Evolutionary conservation across 2,888 invertebrate species (phyloP).

Genomic region (Chelonus formosanus): DNA sequence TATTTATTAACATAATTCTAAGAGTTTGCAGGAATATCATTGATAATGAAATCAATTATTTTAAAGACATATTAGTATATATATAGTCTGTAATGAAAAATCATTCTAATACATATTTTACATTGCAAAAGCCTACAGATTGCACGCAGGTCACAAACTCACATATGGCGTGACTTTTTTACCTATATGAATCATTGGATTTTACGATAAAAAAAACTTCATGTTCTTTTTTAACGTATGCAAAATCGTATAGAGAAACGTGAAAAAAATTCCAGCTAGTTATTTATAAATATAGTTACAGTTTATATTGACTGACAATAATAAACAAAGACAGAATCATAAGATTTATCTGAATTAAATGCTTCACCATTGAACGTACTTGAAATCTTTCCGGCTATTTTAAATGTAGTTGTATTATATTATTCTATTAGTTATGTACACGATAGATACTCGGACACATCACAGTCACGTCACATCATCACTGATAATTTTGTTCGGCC

Average conservation of each 20-base stretch:
- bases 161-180: slow-evolving; percentile 23
- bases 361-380: too few relatives aligned
- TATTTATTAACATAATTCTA: too few relatives aligned
- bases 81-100: slow-evolving; percentile 20
- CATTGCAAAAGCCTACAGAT: slow-evolving; percentile 9
- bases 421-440: neutral
- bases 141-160: slow-evolving; percentile 24
- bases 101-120: slow-evolving; percentile 21
- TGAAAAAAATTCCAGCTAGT: neutral
- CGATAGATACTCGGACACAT: neutral
- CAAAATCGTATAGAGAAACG: neutral
- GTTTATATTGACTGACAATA: too few relatives aligned
- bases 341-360: too few relatives aligned
- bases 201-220: slow-evolving; percentile 11
- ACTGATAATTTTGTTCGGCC: slow-evolving; percentile 8
- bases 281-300: too few relatives aligned
- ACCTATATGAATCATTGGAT: slow-evolving; percentile 9
- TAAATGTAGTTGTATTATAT: too few relatives aligned
- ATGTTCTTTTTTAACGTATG: neutral
- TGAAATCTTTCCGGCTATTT: too few relatives aligned
- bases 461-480: slow-evolving; percentile 2
- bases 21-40: slow-evolving; percentile 2
- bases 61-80: neutral
- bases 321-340: too few relatives aligned
- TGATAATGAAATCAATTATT: slow-evolving; percentile 51